Conservation (phyloP, 2,888 invertebrate species). For the Sceliomorpha sp. region DNA sequence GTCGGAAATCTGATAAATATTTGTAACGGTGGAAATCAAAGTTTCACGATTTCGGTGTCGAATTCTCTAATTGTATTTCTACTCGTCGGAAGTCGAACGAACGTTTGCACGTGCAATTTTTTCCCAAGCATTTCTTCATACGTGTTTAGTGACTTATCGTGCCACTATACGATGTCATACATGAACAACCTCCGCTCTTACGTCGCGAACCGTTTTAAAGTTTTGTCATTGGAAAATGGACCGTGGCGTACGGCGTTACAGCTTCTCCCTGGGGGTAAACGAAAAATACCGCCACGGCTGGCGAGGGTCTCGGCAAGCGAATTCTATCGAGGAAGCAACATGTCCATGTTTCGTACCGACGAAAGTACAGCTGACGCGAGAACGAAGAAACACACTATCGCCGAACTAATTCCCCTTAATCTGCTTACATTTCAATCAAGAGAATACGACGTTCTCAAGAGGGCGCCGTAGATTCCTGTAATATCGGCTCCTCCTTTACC, state of each 20-base stretch:
- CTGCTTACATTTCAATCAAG: constrained; percentile 9
- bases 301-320: constrained; percentile 46
- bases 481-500: not conserved
- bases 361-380: constrained; percentile 35
- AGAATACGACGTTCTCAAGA: constrained; percentile 8
- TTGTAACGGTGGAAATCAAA: no score
- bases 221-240: constrained; percentile 56
- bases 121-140: constrained; percentile 28
- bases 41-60: no score
- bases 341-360: constrained; percentile 41
- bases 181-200: constrained; percentile 52
- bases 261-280: constrained; percentile 50
- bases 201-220: constrained; percentile 44
- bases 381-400: no score
- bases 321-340: constrained; percentile 47
- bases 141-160: constrained; percentile 53
- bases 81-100: constrained; percentile 16
- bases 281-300: constrained; percentile 51
- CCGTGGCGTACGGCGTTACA: constrained; percentile 49
- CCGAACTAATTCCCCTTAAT: not conserved
- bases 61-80: constrained; percentile 10
- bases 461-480: constrained; percentile 6
- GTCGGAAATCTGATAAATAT: no score
- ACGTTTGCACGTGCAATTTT: constrained; percentile 29
- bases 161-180: constrained; percentile 42